These are phyloP conservation scores for Aleiodes sp. DNA, from an alignment of 1,140 invertebrate genomes.

Conservation along the genomic window DNA sequence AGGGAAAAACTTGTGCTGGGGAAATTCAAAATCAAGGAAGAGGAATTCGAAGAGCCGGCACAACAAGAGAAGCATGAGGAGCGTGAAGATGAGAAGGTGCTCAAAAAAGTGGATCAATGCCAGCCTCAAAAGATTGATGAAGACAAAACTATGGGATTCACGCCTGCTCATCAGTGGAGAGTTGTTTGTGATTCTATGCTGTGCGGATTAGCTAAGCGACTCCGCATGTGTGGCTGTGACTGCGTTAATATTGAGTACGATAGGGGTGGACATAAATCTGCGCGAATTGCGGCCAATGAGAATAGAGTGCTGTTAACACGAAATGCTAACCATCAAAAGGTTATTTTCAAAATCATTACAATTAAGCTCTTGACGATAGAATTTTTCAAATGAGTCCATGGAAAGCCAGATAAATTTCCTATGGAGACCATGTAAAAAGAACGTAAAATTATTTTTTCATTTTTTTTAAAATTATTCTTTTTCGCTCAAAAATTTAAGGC, in stretches of 20 bases:
- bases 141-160: background rate
- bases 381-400: constrained; percentile 15
- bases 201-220: constrained; percentile 67
- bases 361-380: too few relatives aligned
- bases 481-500: too few relatives aligned
- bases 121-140: constrained; percentile 2
- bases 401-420: too few relatives aligned
- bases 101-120: too few relatives aligned
- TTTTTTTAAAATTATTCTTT: background rate
- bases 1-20: background rate
- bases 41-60: background rate
- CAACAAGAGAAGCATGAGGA: constrained; percentile 32
- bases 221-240: constrained; percentile 76
- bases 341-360: constrained; percentile 40
- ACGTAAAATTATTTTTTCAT: too few relatives aligned
- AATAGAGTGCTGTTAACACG: constrained; percentile 70
- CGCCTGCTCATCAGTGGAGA: constrained; percentile 45
- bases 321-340: constrained; percentile 61
- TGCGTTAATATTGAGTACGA: constrained; percentile 66
- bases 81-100: constrained; percentile 28
- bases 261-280: constrained; percentile 64
- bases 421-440: too few relatives aligned
- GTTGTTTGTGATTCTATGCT: constrained; percentile 71
- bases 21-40: too few relatives aligned
- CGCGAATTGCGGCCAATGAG: constrained; percentile 65